Base-by-base conservation (phyloP, 2,888 invertebrate genomes). In the Cantharis rufa region DNA sequence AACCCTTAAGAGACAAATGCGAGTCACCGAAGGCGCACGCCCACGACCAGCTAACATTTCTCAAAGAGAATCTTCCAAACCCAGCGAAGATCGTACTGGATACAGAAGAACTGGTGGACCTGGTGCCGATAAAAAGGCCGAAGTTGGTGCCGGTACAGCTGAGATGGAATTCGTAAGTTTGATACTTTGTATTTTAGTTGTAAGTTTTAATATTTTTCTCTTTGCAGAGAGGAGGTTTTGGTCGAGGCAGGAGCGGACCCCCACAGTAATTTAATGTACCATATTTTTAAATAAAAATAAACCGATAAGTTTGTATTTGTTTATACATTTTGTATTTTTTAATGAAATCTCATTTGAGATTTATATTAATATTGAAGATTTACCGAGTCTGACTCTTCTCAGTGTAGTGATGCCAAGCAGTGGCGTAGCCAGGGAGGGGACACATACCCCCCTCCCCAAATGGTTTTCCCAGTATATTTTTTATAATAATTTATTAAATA, bases 91-190 rank as follows among this genome's bases (percentile, higher is more conserved):
- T 88, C 92, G 96, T 79, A 92, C 94, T 9, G 93, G 94, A 11
- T 96, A 96, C 90, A 92, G 96, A 86, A 92, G 96, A 76, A 93
- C 94, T 18, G 94, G 94, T 61, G 86, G 86, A 69, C 88, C 90
- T 9, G 89, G 88, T 64, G 83, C 86, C 70, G 98, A 99, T 88
- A 99, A 99, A 90, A 97, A 97, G 89, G 95, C 96, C 80, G 99
- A 99, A 89, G 98, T 97, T 84, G 99, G 98, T 82, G 96, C 98
- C 85, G 99, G 98, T 81, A 94, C 96, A 77, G 95, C 94, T 82
- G 94, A 94, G 89, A 92, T 98, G 86, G 97, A 98, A 92, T 98
- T 98, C 90, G 91, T 91, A 87, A 90, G 91, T 89, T 70, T 10
- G 66, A 18, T 21, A 18, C 74, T 75, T 71, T 48, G 9, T 61